Evolutionary conservation across 2,113 vertebrate species (phyloP).

Genomic region (Psilopsiagon aurifrons): DNA sequence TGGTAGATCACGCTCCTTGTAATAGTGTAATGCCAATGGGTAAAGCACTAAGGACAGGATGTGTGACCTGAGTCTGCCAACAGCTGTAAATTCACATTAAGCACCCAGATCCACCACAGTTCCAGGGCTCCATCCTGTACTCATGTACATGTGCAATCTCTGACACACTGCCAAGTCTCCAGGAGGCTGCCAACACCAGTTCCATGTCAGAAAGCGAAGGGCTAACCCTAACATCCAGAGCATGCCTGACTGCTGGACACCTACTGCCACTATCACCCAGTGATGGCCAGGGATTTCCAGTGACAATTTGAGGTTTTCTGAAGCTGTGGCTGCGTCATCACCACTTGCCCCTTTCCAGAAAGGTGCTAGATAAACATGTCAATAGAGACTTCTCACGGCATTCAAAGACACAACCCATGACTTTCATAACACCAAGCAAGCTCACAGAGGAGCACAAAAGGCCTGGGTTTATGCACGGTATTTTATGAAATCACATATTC

Average conservation of each 20-base stretch:
- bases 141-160: neutral
- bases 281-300: rapidly evolving
- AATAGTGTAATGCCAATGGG: neutral
- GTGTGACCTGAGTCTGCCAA: neutral
- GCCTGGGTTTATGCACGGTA: neutral
- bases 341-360: neutral
- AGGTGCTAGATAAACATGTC: neutral
- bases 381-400: neutral
- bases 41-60: neutral
- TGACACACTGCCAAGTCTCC: neutral
- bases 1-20: neutral
- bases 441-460: neutral
- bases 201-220: neutral
- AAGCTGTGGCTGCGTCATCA: neutral
- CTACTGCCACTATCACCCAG: neutral
- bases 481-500: neutral
- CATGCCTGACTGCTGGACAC: rapidly evolving
- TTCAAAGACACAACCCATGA: neutral
- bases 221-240: neutral
- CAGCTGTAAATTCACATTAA: neutral
- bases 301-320: neutral
- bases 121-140: neutral
- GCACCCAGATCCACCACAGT: neutral
- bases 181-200: neutral
- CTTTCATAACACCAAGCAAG: neutral